Evolutionary conservation across 2,113 vertebrate genomes (phyloP), one percentile per base, ranked within the genome.

Genomic region (Uropsilus gracilis): DNA sequence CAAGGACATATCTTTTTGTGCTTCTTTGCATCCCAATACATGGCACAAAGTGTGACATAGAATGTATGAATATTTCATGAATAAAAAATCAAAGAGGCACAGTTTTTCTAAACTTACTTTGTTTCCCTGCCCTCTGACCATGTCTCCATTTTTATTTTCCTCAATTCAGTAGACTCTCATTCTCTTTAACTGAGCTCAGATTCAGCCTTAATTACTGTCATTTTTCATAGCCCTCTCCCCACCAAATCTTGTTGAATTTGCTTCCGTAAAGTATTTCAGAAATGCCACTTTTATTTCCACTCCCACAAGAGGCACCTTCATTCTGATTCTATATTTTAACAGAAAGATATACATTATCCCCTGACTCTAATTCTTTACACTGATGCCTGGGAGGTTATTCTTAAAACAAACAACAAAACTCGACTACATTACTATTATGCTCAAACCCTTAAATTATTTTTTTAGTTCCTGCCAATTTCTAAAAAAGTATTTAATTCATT

Each of bases 311-410:
- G 14, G 59, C n/a, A 71, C 34, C 32, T 71, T 72, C 26, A 75
- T 72, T 63, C 57, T 83, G 32, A 69, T 39, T 39, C 69, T 80
- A 69, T 63, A 83, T 90, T 87, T 91, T 87, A 86, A 75, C 66
- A 64, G 28, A 87, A 81, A 75, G 4, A 13, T 82, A 11, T 66
- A 10, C 8, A 50, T 86, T 86, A 61, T 18, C 37, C 59, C 16
- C 46, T 80, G 20, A 8, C 71, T 95, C 24, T 72, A 89, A 89
- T 61, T 84, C 30, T 95, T 90, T 57, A 81, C 78, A 57, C 37
- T 55, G 48, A 24, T 86, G 16, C 32, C 44, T 68, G 26, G 26
- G 20, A 57, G 28, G 50, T 80, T 86, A 53, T 86, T 89, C 13
- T 64, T 71, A 20, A 55, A 55, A 55, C 20, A 53, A 55, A 53